A percentile compares a stretch with the other conserved stretches of the same genome.
phyloP scores from a whole-genome alignment of 2,113 vertebrate genomes.

The Dasyurus viverrinus region DNA sequence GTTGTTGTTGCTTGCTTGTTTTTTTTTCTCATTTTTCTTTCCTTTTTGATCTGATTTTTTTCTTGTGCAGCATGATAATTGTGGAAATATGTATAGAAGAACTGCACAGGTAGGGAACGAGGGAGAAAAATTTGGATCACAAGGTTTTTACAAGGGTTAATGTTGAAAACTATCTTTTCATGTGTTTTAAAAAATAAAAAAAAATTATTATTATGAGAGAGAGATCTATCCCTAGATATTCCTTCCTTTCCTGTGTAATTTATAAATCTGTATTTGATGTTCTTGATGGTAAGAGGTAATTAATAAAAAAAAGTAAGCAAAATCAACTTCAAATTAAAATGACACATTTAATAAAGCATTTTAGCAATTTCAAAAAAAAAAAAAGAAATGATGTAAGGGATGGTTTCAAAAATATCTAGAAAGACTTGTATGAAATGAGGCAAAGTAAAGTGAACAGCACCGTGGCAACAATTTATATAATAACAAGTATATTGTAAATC shows the following conservation, averaged over 20 bases:
- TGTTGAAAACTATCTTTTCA: too few species aligned
- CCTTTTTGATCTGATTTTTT: too few species aligned
- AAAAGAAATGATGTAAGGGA: not conserved
- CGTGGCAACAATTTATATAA: not conserved
- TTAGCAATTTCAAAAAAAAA: constrained; percentile 43
- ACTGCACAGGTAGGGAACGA: too few species aligned
- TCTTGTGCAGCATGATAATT: too few species aligned
- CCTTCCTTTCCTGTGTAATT: constrained; percentile 55
- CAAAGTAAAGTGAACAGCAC: not conserved
- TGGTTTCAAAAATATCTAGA: not conserved
- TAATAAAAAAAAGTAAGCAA: constrained; percentile 69
- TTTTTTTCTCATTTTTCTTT: too few species aligned
- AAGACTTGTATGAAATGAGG: not conserved
- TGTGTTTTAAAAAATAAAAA: too few species aligned
- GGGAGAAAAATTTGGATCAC: too few species aligned
- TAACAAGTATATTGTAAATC: not conserved
- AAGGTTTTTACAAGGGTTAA: too few species aligned
- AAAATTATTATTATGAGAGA: too few species aligned
- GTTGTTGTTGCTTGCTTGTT: too few species aligned
- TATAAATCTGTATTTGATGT: constrained; percentile 61
- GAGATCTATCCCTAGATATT: constrained; percentile 4
- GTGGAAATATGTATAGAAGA: too few species aligned
- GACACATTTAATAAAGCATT: constrained; percentile 62
- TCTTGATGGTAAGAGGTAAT: constrained; percentile 59
- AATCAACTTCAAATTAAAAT: constrained; percentile 60